phyloP scores from a whole-genome alignment of 2,888 invertebrate genomes.

The Notodonta ziczac region DNA sequence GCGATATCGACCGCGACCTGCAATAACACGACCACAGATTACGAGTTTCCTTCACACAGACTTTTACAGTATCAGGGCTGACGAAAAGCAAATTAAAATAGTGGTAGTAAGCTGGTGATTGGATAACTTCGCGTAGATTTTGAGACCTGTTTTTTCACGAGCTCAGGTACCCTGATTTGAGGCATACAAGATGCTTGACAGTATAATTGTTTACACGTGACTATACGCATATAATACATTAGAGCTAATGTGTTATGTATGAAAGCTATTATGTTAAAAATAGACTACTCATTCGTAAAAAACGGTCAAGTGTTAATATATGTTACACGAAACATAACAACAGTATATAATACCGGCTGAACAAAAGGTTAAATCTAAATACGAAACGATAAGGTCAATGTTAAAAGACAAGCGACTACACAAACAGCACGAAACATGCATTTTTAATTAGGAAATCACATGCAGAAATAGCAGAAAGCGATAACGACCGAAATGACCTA shows the following conservation, averaged over 20 bases:
- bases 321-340: no score
- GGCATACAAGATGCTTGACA: no score
- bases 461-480: slow-evolving; percentile 28
- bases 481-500: slow-evolving; percentile 6
- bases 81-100: not conserved
- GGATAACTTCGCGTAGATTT: not conserved
- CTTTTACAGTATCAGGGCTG: no score
- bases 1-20: slow-evolving; percentile 88
- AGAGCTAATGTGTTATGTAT: no score
- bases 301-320: not conserved
- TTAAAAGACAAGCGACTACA: slow-evolving; percentile 19
- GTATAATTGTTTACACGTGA: no score
- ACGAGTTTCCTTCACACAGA: no score
- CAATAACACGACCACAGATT: slow-evolving; percentile 15
- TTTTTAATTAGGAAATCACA: slow-evolving; percentile 26
- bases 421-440: slow-evolving; percentile 21
- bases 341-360: not conserved
- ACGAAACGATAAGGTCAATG: slow-evolving; percentile 10
- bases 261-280: not conserved
- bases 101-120: slow-evolving; percentile 1
- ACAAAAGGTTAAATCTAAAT: not conserved
- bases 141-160: not conserved
- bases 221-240: no score
- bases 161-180: no score
- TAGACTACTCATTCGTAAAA: not conserved